A percentile compares a stretch with the other conserved stretches of the same genome.
Conservation (phyloP, 92 coral and sea anemone genomes). For the Paramuricea clavata region DNA sequence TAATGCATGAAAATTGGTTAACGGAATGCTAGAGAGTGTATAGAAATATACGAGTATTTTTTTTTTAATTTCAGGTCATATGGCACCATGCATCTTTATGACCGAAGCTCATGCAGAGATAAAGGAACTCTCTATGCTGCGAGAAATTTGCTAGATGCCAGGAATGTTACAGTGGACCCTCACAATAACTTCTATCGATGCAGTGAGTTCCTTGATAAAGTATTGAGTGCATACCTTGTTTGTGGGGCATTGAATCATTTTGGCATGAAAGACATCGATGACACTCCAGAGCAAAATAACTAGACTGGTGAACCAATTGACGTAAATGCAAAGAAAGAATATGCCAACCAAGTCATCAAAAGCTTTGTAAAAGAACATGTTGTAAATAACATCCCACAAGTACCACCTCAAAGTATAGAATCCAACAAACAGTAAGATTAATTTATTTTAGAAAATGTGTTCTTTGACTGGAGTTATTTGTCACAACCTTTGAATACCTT, state of each 20-base stretch:
- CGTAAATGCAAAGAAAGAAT: not conserved
- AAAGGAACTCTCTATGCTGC: constrained; percentile 16
- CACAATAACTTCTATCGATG: not conserved
- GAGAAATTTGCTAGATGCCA: not conserved
- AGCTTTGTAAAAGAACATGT: constrained; percentile 60
- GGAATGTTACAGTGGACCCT: constrained; percentile 17
- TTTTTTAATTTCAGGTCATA: not conserved
- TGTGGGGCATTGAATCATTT: constrained; percentile 56
- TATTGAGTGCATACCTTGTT: constrained; percentile 28
- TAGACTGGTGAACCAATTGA: constrained; percentile 36
- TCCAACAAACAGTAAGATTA: too few species aligned
- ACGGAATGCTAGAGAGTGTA: too few species aligned
- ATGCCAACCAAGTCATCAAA: constrained; percentile 15
- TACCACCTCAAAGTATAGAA: constrained; percentile 16
- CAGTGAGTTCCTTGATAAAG: not conserved
- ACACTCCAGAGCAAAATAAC: constrained; percentile 20
- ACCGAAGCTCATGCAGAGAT: constrained; percentile 18
- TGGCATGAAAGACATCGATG: constrained; percentile 47
- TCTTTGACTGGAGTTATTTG: too few species aligned
- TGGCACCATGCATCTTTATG: constrained; percentile 29
- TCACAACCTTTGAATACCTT: too few species aligned
- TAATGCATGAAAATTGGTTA: too few species aligned
- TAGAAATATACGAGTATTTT: not conserved
- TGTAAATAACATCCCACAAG: constrained; percentile 48
- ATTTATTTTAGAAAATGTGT: too few species aligned